Percentiles rank a stretch among this genome's conserved stretches.
These are phyloP conservation scores for Escarpia spicata DNA, from an alignment of 2,888 invertebrate species.

Conservation along the genomic window DNA sequence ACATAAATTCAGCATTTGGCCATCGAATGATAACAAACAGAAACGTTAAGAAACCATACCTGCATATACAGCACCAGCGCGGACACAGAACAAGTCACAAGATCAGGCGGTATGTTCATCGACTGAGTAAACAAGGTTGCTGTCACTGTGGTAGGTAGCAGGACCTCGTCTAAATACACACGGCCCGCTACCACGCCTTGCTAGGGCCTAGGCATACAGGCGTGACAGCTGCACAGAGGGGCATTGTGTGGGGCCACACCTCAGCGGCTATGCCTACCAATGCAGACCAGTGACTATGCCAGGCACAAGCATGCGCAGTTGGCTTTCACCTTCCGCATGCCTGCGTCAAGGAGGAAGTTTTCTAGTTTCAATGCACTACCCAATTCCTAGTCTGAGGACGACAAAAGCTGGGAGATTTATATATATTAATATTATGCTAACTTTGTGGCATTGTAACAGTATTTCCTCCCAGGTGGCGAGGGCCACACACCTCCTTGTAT, in stretches of 20 bases:
- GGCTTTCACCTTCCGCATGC: not conserved
- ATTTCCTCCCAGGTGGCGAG: too few relatives aligned
- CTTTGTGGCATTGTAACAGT: not conserved
- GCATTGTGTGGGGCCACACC: not conserved
- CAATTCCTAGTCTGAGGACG: not conserved
- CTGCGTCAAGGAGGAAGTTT: not conserved
- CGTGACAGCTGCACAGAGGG: not conserved
- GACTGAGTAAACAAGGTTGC: constrained; percentile 7
- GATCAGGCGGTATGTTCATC: not conserved
- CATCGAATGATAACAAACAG: not conserved
- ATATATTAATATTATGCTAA: not conserved
- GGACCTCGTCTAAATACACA: not conserved
- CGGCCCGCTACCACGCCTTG: not conserved
- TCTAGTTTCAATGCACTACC: not conserved
- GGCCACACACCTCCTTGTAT: too few relatives aligned
- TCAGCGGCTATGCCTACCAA: not conserved
- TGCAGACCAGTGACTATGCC: not conserved
- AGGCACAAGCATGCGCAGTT: not conserved
- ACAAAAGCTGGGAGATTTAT: not conserved
- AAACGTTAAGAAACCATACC: not conserved
- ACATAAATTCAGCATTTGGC: not conserved
- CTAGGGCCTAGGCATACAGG: not conserved
- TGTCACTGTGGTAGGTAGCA: not conserved
- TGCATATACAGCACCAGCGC: not conserved
- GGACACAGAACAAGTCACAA: not conserved